These are phyloP conservation scores for Trichechus manatus DNA, from an alignment of 2,113 vertebrate species.

Conservation along the genomic window DNA sequence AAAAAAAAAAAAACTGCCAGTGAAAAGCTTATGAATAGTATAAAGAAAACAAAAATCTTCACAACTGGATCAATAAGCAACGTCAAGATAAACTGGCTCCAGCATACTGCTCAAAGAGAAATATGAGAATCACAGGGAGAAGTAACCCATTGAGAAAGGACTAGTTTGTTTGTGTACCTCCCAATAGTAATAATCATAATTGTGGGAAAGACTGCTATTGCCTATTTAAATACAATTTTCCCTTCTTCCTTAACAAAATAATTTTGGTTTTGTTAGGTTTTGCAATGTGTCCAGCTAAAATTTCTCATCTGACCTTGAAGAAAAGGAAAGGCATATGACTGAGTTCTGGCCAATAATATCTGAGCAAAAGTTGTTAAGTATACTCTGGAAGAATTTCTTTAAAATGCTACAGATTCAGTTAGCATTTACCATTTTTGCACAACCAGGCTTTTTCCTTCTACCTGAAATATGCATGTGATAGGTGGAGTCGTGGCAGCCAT, in stretches of 20 bases:
- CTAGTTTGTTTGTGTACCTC: neutral
- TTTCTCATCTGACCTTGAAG: neutral
- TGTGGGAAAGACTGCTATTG: neutral
- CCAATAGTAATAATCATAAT: neutral
- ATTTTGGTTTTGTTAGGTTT: neutral
- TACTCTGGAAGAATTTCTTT: neutral
- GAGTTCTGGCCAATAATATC: neutral
- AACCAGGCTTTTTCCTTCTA: neutral
- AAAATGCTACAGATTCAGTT: neutral
- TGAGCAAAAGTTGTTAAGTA: neutral
- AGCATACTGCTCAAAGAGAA: neutral
- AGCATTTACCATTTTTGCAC: neutral
- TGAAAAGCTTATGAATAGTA: too few species aligned
- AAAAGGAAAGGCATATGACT: neutral
- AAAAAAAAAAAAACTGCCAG: too few species aligned
- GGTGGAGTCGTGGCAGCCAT: neutral
- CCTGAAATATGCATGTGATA: neutral
- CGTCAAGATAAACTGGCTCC: neutral
- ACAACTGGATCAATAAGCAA: too few species aligned
- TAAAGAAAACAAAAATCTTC: too few species aligned
- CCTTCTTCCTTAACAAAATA: neutral
- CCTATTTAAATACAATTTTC: neutral
- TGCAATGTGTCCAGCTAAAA: neutral
- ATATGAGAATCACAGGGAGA: neutral
- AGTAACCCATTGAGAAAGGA: neutral